phyloP scores from a whole-genome alignment of 2,888 invertebrate genomes.

The Drosophila paranaensis region DNA sequence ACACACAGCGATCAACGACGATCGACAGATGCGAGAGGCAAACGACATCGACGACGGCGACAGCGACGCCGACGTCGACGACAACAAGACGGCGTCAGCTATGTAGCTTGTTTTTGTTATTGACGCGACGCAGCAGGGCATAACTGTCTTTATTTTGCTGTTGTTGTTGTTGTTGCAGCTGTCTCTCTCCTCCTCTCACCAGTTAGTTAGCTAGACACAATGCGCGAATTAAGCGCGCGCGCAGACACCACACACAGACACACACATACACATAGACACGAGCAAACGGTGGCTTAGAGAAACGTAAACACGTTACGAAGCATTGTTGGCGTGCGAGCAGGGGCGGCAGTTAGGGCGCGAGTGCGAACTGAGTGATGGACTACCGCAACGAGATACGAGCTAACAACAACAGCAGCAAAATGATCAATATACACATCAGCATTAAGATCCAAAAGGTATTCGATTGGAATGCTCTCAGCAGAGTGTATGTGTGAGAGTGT shows the following conservation, averaged over 20 bases:
- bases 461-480: conserved; percentile 48
- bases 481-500: background rate
- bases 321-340: conserved; percentile 28
- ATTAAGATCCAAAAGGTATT: conserved; percentile 49
- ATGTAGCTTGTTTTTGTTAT: conserved; percentile 72
- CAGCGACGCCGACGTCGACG: conserved; percentile 30
- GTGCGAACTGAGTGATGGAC: conserved; percentile 68
- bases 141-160: conserved; percentile 65
- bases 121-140: conserved; percentile 72
- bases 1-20: conserved; percentile 53
- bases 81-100: conserved; percentile 58
- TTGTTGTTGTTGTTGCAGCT: conserved; percentile 42
- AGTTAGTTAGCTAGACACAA: conserved; percentile 66
- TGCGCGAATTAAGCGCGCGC: conserved; percentile 70
- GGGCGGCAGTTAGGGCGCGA: conserved; percentile 13
- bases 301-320: conserved; percentile 74
- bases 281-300: conserved; percentile 59
- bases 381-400: conserved; percentile 57
- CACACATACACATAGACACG: conserved; percentile 28
- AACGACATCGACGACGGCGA: conserved; percentile 43
- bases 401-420: conserved; percentile 46
- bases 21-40: conserved; percentile 62
- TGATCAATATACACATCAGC: conserved; percentile 33
- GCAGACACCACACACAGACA: conserved; percentile 29
- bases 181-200: conserved; percentile 41